Evolutionary conservation across 2,888 invertebrate genomes (phyloP), one percentile per base, ranked within the genome.

Genomic region (Microplitis manilae): DNA sequence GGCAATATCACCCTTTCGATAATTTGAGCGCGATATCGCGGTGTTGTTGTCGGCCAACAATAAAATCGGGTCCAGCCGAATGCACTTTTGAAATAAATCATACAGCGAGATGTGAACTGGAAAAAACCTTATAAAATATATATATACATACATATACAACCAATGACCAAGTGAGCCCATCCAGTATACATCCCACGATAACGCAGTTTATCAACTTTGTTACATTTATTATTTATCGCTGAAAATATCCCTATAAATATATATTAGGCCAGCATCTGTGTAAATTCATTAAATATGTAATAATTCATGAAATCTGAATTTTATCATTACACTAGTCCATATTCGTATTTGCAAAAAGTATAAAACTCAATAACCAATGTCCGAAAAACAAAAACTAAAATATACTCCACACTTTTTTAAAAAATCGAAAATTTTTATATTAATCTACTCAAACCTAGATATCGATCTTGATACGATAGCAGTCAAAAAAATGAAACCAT

Each of bases 31-130:
- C 71, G 76, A 76, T 76, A 76, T 76, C 78, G 68, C 75, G 69
- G 70, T 72, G 76, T 74, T 76, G 77, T 78, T 79, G 76, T 77
- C 78, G 79, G 72, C 73, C 76, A 80, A 79, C 81, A 82, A 81
- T 81, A 82, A 82, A 81, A 80, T 78, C 79, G 72, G 72, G 78
- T 64, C 68, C 77, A 78, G 77, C 69, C 81, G 78, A 80, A 79
- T 81, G 79, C 81, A 78, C 81, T 82, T 81, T 79, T 79, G 81
- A 79, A 81, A 82, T 82, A 82, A 81, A 82, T 81, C 80, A 80
- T 80, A 80, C 79, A 76, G 73, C 79, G 73, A 76, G 76, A 76
- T 76, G 76, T 81, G 79, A 76, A 77, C 77, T 77, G 81, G 77
- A 80, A 81, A 80, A 78, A 77, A 71, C 72, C 72, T 60, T 59